Conservation (phyloP, 92 coral and sea anemone genomes). For the Muricea muricata region DNA sequence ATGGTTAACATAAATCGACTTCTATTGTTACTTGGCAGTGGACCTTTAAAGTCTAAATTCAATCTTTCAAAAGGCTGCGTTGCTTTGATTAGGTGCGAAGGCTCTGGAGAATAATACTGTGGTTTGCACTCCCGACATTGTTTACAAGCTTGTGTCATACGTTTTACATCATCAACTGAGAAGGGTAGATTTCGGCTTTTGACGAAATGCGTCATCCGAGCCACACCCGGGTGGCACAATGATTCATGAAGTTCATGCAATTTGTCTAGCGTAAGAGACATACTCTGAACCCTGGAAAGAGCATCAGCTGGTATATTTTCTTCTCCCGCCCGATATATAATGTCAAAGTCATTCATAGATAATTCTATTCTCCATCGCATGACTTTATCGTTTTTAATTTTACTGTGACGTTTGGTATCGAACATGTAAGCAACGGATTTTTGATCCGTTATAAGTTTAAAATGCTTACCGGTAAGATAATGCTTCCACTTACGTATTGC, state of each 20-base stretch:
- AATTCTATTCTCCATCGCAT: slow-evolving; percentile 19
- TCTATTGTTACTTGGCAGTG: slow-evolving; percentile 1
- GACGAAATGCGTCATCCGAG: slow-evolving; percentile 55
- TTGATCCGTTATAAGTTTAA: slow-evolving; percentile 32
- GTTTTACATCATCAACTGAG: slow-evolving; percentile 61
- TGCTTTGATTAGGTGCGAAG: slow-evolving; percentile 49
- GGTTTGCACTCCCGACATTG: slow-evolving; percentile 64
- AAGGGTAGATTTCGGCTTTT: slow-evolving; percentile 60
- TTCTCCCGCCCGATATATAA: neutral
- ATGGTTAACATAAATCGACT: slow-evolving; percentile 35
- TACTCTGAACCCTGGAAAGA: neutral
- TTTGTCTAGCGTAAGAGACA: neutral
- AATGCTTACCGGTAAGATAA: neutral
- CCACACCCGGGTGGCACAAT: slow-evolving; percentile 62
- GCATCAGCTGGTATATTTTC: slow-evolving; percentile 14
- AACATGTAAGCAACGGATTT: slow-evolving; percentile 56
- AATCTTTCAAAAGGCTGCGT: slow-evolving; percentile 66
- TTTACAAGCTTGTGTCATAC: slow-evolving; percentile 25
- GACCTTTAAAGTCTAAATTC: slow-evolving; percentile 66
- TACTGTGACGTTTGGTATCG: neutral
- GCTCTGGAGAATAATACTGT: slow-evolving; percentile 52
- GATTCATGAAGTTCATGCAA: slow-evolving; percentile 48
- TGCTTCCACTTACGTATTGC: slow-evolving; percentile 28
- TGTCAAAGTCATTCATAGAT: neutral
- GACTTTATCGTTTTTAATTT: slow-evolving; percentile 28